Conservation (phyloP, 2,113 vertebrate species). For the Leucoraja erinaceus region DNA sequence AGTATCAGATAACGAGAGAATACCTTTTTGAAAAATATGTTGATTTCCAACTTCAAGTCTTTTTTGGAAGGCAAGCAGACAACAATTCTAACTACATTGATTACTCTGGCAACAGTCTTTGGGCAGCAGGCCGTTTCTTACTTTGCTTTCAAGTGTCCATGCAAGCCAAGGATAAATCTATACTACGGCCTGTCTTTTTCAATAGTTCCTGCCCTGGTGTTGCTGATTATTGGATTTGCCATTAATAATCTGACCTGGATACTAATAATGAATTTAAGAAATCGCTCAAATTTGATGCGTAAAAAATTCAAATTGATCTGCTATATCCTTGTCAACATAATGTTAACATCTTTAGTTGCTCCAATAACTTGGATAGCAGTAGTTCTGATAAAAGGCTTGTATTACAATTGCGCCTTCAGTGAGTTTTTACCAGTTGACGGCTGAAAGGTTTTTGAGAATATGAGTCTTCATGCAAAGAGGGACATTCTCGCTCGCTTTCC, state of each 20-base stretch:
- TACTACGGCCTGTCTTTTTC: slow-evolving; percentile 61
- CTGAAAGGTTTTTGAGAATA: slow-evolving; percentile 43
- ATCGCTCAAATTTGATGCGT: slow-evolving; percentile 43
- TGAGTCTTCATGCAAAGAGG: slow-evolving; percentile 23
- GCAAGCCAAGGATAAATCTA: slow-evolving; percentile 58
- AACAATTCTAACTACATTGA: slow-evolving; percentile 52
- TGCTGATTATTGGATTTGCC: slow-evolving; percentile 57
- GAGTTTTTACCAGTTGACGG: slow-evolving; percentile 49
- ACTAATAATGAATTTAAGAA: slow-evolving; percentile 48
- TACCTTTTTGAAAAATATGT: slow-evolving; percentile 41
- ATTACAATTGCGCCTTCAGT: slow-evolving; percentile 59
- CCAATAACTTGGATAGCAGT: slow-evolving; percentile 60
- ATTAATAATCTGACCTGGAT: slow-evolving; percentile 61
- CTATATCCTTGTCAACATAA: slow-evolving; percentile 53
- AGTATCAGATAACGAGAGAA: not conserved
- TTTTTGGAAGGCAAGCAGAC: slow-evolving; percentile 58
- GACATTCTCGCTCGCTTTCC: slow-evolving; percentile 54
- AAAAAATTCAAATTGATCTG: slow-evolving; percentile 52
- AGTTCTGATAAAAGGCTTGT: slow-evolving; percentile 59
- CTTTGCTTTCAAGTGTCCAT: slow-evolving; percentile 61
- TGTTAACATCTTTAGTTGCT: slow-evolving; percentile 58
- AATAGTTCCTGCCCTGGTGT: slow-evolving; percentile 57
- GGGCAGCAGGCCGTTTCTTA: slow-evolving; percentile 62
- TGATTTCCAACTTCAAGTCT: slow-evolving; percentile 42
- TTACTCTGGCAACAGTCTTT: slow-evolving; percentile 53